These are phyloP conservation scores for Cyclopterus lumpus DNA, from an alignment of 2,797 vertebrate genomes.

Conservation along the genomic window DNA sequence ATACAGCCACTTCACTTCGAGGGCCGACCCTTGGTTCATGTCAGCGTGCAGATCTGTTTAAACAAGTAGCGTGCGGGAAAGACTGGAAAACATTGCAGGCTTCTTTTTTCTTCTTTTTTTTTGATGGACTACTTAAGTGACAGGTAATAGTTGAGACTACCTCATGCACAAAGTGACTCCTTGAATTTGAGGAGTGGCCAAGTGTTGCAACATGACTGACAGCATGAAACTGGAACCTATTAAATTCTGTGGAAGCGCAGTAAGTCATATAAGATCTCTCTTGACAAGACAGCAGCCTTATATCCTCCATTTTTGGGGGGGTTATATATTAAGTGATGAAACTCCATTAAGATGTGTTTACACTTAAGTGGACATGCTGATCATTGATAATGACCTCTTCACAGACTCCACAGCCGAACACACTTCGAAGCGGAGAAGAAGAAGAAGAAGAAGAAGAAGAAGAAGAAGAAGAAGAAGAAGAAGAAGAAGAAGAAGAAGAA, in stretches of 20 bases:
- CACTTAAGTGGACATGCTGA: neutral
- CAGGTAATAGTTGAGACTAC: conserved; percentile 11
- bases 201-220: conserved; percentile 32
- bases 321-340: conserved; percentile 6
- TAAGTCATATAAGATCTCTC: neutral
- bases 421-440: conserved; percentile 10
- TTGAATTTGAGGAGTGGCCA: conserved; percentile 22
- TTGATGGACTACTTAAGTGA: conserved; percentile 7
- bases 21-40: neutral
- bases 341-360: neutral
- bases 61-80: conserved; percentile 36
- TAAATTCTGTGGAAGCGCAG: conserved; percentile 7
- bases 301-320: neutral
- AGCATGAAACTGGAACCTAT: conserved; percentile 21
- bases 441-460: neutral
- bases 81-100: neutral
- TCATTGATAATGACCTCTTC: conserved; percentile 1
- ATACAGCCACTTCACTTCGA: neutral
- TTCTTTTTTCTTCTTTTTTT: neutral
- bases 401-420: neutral
- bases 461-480: neutral
- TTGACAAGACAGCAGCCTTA: neutral
- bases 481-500: neutral
- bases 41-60: conserved; percentile 40
- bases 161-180: conserved; percentile 7